Base-by-base conservation (phyloP, 1,140 invertebrate species). In the Colletes gigas region DNA sequence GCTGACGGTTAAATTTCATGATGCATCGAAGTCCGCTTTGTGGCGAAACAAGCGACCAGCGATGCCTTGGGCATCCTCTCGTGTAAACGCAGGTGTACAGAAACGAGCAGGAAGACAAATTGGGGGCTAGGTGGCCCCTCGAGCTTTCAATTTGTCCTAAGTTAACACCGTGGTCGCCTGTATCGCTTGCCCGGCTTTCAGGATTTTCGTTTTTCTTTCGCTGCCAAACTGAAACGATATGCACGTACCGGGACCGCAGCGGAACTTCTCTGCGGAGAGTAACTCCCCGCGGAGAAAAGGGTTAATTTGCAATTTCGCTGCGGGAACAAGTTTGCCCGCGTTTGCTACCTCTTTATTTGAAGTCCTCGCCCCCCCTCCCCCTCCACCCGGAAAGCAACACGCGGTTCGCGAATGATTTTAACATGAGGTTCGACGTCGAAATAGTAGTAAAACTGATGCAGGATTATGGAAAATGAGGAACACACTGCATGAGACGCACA, bases 91-190 rank as follows among this genome's bases (percentile, higher is more conserved):
- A 10, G 21, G 72, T 52, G 60, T n/a, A 59, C 63, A 70, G 52
- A 66, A 54, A 67, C 71, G 39, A 71, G 82, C 66, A 21, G 59
- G 21, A 86, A 86, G 57, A 81, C 75, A 82, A 88, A 87, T 84
- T 77, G 77, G 77, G 69, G 78, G 77, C 65, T 82, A 75, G 77
- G 50, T 67, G 21, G 54, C 41, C 76, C 72, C 75, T 77, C 50
- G 83, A 84, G 75, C 78, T 84, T 84, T 86, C 87, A 88, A 88
- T 88, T 88, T 86, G 82, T 88, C 83, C 72, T 79, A 85, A 88
- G 87, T 88, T 88, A 88, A 88, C 86, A 88, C 54, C 62, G 66
- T 44, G 50, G 4, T 54, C 65, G 69, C n/a, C 17, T 69, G 69
- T 81, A 59, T 78, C 57, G 70, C 8, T 41, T 14, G 47, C 66